These are phyloP conservation scores for Caenorhabditis elegans DNA, from an alignment of 1,140 invertebrate genomes.

Conservation along the genomic window DNA sequence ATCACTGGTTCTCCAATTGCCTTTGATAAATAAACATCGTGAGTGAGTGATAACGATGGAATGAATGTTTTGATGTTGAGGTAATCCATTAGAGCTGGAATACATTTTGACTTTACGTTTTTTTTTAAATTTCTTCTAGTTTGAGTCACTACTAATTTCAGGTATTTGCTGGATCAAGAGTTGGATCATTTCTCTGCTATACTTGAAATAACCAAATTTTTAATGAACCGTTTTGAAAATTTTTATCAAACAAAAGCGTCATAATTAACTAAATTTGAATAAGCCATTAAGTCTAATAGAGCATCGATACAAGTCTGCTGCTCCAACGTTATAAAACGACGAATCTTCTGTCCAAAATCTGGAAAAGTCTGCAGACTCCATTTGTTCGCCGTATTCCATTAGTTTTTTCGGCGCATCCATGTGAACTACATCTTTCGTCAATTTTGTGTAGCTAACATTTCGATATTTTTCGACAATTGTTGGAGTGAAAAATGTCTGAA, in stretches of 20 bases:
- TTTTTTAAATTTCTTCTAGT: not conserved
- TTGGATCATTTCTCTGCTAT: no score
- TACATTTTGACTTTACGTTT: no score
- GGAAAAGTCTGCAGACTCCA: not conserved
- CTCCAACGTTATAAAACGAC: not conserved
- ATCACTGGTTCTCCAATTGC: not conserved
- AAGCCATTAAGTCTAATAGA: no score
- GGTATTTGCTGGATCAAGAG: no score
- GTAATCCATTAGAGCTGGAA: conserved; percentile 27
- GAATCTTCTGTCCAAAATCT: conserved; percentile 5
- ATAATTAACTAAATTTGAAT: no score
- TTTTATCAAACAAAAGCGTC: no score
- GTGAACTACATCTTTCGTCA: not conserved
- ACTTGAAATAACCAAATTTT: not conserved
- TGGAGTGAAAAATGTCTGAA: not conserved
- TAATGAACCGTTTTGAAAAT: no score
- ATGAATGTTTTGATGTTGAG: not conserved
- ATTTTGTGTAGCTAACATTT: not conserved
- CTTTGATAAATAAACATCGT: not conserved
- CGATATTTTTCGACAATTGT: not conserved
- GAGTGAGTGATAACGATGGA: not conserved
- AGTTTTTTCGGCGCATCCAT: not conserved
- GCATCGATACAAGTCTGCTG: no score
- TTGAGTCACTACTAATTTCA: no score
- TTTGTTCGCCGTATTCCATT: not conserved